Percentiles rank a stretch among this genome's conserved stretches.
phyloP scores from a whole-genome alignment of 2,888 invertebrate species.

The Linyphia triangularis region DNA sequence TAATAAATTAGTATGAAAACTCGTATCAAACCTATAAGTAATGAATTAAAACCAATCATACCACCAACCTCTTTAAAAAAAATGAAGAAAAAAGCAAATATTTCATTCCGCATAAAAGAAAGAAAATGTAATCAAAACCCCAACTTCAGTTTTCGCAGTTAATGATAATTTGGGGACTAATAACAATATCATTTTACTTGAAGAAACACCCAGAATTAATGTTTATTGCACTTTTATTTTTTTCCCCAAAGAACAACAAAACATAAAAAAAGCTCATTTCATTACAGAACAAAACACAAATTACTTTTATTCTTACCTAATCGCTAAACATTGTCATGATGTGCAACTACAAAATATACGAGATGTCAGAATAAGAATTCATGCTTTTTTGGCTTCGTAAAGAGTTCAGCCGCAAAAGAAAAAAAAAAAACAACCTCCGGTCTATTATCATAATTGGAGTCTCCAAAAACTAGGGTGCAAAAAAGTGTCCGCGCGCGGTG shows the following conservation, averaged over 20 bases:
- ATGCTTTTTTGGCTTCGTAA: neutral
- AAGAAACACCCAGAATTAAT: neutral
- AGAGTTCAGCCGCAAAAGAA: neutral
- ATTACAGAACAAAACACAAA: neutral
- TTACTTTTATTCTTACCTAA: constrained; percentile 29
- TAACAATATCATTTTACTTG: neutral
- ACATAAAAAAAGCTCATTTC: constrained; percentile 1
- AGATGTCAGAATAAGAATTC: neutral
- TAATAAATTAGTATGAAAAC: no score
- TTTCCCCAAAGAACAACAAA: neutral
- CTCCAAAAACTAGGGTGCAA: neutral
- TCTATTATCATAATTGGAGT: constrained; percentile 54
- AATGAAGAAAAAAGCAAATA: neutral
- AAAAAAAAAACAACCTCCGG: neutral
- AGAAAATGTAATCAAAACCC: neutral
- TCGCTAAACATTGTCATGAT: constrained; percentile 10
- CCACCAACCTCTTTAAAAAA: neutral
- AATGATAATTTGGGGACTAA: neutral
- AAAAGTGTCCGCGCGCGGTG: neutral
- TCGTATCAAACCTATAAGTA: no score
- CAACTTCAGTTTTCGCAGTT: neutral
- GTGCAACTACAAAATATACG: constrained; percentile 4
- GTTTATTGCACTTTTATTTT: neutral
- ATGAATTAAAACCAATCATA: neutral
- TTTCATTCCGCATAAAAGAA: neutral